Evolutionary conservation across 2,888 invertebrate species (phyloP).

Genomic region (Oscheius sp.): DNA sequence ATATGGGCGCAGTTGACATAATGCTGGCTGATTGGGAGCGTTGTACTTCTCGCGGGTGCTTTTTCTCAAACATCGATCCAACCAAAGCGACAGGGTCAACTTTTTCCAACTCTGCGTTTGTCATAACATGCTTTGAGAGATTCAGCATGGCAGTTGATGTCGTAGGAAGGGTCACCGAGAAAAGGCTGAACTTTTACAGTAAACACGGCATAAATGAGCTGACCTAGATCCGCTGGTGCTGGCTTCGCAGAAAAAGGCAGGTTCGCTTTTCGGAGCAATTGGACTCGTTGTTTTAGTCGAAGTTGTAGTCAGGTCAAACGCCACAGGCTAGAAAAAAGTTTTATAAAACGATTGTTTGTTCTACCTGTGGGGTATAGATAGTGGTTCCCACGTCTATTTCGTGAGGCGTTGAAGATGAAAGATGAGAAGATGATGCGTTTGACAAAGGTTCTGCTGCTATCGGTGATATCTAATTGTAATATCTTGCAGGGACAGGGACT

Average conservation of each 20-base stretch:
- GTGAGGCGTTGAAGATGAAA: conserved; percentile 28
- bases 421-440: conserved; percentile 29
- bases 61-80: not conserved
- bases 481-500: too few species aligned
- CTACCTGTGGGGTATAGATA: not conserved
- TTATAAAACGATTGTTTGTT: not conserved
- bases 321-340: not conserved
- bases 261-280: not conserved
- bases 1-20: not conserved
- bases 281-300: too few species aligned
- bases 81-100: not conserved
- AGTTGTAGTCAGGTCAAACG: conserved; percentile 15
- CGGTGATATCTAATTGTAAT: conserved; percentile 16
- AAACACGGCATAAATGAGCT: not conserved
- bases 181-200: not conserved
- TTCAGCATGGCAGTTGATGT: not conserved
- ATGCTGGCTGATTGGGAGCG: not conserved
- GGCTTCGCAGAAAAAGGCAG: not conserved
- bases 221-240: conserved; percentile 12
- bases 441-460: conserved; percentile 10
- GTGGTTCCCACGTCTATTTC: conserved; percentile 24
- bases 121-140: not conserved
- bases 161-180: not conserved
- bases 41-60: not conserved
- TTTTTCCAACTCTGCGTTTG: not conserved